These are phyloP conservation scores for Hoplodrina blanda DNA, from an alignment of 2,888 invertebrate species.

Conservation along the genomic window DNA sequence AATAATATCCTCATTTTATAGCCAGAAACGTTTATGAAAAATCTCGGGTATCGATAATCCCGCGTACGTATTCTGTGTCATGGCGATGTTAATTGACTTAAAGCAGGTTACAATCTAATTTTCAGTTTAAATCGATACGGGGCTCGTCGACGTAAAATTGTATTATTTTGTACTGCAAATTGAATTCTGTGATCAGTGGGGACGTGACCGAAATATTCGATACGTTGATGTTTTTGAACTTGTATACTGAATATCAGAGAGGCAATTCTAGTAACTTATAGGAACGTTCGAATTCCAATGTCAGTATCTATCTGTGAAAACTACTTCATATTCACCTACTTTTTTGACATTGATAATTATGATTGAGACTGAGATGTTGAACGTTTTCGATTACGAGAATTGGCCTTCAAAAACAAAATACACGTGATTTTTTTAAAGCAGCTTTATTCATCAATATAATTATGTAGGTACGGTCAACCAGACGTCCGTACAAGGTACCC, in stretches of 20 bases:
- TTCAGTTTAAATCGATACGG: slow-evolving; percentile 79
- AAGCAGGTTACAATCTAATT: slow-evolving; percentile 80
- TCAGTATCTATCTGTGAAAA: too few relatives aligned
- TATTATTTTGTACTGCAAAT: slow-evolving; percentile 83
- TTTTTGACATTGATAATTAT: too few relatives aligned
- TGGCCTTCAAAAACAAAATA: too few relatives aligned
- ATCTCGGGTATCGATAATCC: slow-evolving; percentile 42
- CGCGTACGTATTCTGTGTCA: slow-evolving; percentile 54
- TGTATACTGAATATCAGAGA: slow-evolving; percentile 21
- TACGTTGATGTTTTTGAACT: slow-evolving; percentile 64
- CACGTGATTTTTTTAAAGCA: too few relatives aligned
- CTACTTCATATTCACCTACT: too few relatives aligned
- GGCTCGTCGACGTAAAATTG: slow-evolving; percentile 78
- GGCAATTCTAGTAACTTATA: not conserved
- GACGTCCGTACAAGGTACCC: too few relatives aligned
- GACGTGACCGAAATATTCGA: slow-evolving; percentile 75
- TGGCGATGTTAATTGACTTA: slow-evolving; percentile 74
- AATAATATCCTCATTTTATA: slow-evolving; percentile 15
- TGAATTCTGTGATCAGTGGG: slow-evolving; percentile 77
- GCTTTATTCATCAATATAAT: too few relatives aligned
- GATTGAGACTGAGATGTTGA: too few relatives aligned
- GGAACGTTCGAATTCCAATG: too few relatives aligned
- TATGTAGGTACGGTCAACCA: too few relatives aligned
- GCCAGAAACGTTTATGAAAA: slow-evolving; percentile 28
- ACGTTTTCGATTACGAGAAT: too few relatives aligned